These are phyloP conservation scores for Embidobia sp. DNA, from an alignment of 2,888 invertebrate species.

Conservation along the genomic window DNA sequence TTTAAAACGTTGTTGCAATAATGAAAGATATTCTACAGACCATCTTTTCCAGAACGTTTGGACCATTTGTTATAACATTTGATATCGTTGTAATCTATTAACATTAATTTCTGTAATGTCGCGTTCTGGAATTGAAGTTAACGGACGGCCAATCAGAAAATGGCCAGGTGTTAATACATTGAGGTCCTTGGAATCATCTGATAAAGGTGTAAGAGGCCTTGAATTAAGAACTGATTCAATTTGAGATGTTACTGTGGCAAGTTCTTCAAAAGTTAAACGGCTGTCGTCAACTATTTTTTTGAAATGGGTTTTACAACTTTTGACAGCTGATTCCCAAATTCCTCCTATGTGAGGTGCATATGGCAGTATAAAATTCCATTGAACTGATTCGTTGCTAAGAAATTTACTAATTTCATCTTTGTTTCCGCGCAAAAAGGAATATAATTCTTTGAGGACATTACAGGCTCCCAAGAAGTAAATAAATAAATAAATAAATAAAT, in stretches of 20 bases:
- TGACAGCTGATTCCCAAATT: conserved; percentile 18
- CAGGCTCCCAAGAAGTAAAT: no score
- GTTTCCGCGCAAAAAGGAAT: neutral
- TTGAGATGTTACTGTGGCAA: conserved; percentile 24
- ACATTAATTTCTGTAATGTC: conserved; percentile 11
- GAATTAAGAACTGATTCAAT: conserved; percentile 59
- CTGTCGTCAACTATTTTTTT: neutral
- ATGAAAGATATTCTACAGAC: conserved; percentile 22
- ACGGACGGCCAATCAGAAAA: conserved; percentile 47
- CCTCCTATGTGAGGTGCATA: conserved; percentile 28
- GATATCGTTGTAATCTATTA: conserved; percentile 52
- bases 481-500: no score
- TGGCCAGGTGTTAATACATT: conserved; percentile 42
- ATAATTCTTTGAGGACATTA: neutral
- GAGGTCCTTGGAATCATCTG: conserved; percentile 48
- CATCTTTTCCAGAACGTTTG: conserved; percentile 64
- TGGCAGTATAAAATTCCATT: conserved; percentile 1
- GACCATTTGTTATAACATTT: conserved; percentile 39
- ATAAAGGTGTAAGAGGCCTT: conserved; percentile 45
- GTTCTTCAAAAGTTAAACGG: conserved; percentile 66
- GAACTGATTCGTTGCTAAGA: neutral
- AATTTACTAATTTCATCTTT: neutral
- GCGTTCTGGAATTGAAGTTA: conserved; percentile 26
- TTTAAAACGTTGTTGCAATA: conserved; percentile 16
- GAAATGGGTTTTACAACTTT: neutral